Percentiles rank a stretch among this genome's conserved stretches.
These are phyloP conservation scores for Corvus hawaiiensis DNA, from an alignment of 2,113 vertebrate genomes.

Conservation along the genomic window DNA sequence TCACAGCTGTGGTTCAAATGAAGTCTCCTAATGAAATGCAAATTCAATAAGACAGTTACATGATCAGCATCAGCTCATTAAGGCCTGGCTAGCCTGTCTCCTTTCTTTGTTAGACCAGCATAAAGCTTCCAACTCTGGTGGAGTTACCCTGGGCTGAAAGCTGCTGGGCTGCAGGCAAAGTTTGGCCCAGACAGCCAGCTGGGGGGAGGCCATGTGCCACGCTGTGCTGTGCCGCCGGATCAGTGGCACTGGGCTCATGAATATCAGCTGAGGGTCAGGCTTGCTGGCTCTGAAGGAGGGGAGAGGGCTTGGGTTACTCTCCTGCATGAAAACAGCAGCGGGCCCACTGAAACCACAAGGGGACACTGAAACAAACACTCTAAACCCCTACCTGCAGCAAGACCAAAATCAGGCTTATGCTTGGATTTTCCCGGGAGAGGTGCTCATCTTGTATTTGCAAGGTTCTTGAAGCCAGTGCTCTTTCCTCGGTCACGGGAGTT, in stretches of 20 bases:
- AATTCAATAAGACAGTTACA: slow-evolving; percentile 67
- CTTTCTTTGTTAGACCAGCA: slow-evolving; percentile 35
- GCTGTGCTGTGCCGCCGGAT: accelerated
- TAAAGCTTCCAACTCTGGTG: slow-evolving; percentile 33
- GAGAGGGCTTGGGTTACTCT: neutral
- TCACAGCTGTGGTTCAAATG: slow-evolving; percentile 66
- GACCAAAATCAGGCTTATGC: neutral
- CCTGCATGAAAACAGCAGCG: neutral
- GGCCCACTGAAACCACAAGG: neutral
- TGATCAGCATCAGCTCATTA: slow-evolving; percentile 66
- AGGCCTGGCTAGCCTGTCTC: slow-evolving; percentile 28
- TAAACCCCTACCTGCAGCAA: neutral
- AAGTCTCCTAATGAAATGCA: slow-evolving; percentile 67
- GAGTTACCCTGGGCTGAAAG: slow-evolving; percentile 23
- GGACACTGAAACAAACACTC: neutral
- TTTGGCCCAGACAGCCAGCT: neutral
- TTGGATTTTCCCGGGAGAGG: neutral
- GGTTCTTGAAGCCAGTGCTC: neutral
- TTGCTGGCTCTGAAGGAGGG: neutral
- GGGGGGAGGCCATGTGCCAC: neutral
- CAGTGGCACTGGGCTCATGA: neutral
- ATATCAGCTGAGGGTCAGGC: neutral
- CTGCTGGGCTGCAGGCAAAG: neutral
- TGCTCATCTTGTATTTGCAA: neutral
- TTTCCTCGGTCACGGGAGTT: neutral